A percentile compares a stretch with the other conserved stretches of the same genome.
These are phyloP conservation scores for Agriopis marginaria DNA, from an alignment of 2,888 invertebrate genomes.

Conservation along the genomic window DNA sequence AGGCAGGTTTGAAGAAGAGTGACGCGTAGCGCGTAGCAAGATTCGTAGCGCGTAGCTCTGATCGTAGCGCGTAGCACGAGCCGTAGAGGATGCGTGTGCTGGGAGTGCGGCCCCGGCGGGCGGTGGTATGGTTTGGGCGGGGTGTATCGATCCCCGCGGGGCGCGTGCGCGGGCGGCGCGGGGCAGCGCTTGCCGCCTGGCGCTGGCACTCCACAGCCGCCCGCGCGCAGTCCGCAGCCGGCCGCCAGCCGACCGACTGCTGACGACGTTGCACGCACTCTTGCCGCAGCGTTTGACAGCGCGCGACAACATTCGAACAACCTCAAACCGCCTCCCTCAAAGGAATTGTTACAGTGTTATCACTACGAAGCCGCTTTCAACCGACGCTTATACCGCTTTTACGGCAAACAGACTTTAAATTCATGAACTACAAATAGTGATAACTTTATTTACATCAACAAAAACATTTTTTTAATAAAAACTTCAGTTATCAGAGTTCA, in stretches of 20 bases:
- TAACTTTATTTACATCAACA: slow-evolving; percentile 59
- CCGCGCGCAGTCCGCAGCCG: slow-evolving; percentile 83
- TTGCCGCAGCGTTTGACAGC: slow-evolving; percentile 71
- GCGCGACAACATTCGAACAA: slow-evolving; percentile 76
- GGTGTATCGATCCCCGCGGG: slow-evolving; percentile 82
- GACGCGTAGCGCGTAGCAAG: slow-evolving; percentile 39
- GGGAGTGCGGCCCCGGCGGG: slow-evolving; percentile 63
- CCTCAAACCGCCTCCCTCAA: slow-evolving; percentile 71
- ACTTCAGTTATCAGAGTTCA: slow-evolving; percentile 16
- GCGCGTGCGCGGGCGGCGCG: slow-evolving; percentile 77
- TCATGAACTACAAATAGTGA: slow-evolving; percentile 52
- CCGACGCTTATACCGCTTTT: slow-evolving; percentile 47
- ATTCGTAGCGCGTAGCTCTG: slow-evolving; percentile 45
- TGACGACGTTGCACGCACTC: slow-evolving; percentile 50
- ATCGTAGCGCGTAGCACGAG: slow-evolving; percentile 48
- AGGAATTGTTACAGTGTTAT: slow-evolving; percentile 77
- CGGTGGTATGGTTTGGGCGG: slow-evolving; percentile 72
- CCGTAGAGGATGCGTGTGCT: slow-evolving; percentile 56
- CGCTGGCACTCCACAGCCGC: slow-evolving; percentile 59
- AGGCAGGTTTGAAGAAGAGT: slow-evolving; percentile 2
- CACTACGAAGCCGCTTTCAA: slow-evolving; percentile 58
- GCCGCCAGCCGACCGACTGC: slow-evolving; percentile 78
- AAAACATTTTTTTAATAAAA: slow-evolving; percentile 43
- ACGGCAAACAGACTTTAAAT: slow-evolving; percentile 46
- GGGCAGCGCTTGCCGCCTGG: slow-evolving; percentile 63